Percentiles rank a stretch among this genome's conserved stretches.
Evolutionary conservation across 1,140 invertebrate genomes (phyloP).

Genomic region (Metopolophium dirhodum): DNA sequence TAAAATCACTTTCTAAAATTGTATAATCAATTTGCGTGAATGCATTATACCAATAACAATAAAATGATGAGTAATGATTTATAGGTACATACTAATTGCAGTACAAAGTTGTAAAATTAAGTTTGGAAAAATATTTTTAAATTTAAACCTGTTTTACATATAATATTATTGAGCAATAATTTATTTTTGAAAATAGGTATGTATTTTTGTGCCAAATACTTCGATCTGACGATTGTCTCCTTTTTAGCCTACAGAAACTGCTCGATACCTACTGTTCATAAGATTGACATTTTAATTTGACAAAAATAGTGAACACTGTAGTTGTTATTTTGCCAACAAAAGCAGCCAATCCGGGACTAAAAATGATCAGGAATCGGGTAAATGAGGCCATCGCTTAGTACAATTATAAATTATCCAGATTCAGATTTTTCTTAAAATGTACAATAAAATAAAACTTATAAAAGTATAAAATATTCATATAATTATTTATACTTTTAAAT

Average conservation of each 20-base stretch:
- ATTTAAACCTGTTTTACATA: neutral
- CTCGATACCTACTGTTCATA: constrained; percentile 2
- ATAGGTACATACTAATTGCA: too few relatives aligned
- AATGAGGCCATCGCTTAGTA: constrained; percentile 28
- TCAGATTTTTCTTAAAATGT: neutral
- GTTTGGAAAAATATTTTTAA: neutral
- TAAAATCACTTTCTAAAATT: neutral
- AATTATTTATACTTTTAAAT: neutral
- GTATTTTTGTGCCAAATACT: constrained; percentile 18
- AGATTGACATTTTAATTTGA: constrained; percentile 55
- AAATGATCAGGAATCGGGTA: constrained; percentile 43
- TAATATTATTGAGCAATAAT: neutral
- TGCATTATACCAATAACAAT: too few relatives aligned
- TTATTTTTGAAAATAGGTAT: constrained; percentile 1
- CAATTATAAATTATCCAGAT: constrained; percentile 34
- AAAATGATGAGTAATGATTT: too few relatives aligned
- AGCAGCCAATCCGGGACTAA: constrained; percentile 47
- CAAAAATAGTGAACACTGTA: constrained; percentile 45
- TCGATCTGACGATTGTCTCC: constrained; percentile 23
- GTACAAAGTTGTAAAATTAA: too few relatives aligned
- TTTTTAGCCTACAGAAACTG: neutral
- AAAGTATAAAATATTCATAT: neutral
- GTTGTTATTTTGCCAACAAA: constrained; percentile 56
- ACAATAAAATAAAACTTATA: constrained; percentile 2
- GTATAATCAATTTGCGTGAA: too few relatives aligned